These are phyloP conservation scores for Drosophila kokeensis DNA, from an alignment of 2,888 invertebrate genomes.

Conservation along the genomic window DNA sequence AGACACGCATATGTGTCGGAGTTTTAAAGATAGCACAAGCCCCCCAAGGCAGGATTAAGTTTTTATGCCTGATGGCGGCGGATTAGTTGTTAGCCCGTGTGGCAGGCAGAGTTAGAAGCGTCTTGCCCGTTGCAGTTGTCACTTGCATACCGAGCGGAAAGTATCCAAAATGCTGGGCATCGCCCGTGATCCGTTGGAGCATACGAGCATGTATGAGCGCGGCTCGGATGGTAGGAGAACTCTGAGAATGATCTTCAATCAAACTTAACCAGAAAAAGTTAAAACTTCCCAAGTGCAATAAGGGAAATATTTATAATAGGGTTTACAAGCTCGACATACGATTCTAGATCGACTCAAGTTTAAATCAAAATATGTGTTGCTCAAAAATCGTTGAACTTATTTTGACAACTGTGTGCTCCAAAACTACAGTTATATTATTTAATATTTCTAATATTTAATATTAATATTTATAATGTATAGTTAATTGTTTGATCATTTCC, in stretches of 20 bases:
- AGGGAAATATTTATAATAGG: neutral
- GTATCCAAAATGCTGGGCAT: slow-evolving; percentile 83
- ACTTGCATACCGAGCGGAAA: slow-evolving; percentile 8
- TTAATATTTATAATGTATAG: too few relatives aligned
- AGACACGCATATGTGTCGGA: slow-evolving; percentile 53
- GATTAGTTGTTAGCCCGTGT: slow-evolving; percentile 50
- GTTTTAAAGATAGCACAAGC: slow-evolving; percentile 58
- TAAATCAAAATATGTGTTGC: neutral
- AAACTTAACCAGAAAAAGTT: neutral
- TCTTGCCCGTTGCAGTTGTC: slow-evolving; percentile 80
- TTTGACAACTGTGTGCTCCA: neutral
- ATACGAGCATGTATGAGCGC: slow-evolving; percentile 89
- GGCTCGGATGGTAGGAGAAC: slow-evolving; percentile 69
- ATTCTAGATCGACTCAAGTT: neutral
- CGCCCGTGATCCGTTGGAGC: slow-evolving; percentile 86
- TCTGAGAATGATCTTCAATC: slow-evolving; percentile 15
- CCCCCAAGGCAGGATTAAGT: slow-evolving; percentile 46
- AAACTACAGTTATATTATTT: neutral
- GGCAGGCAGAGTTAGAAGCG: slow-evolving; percentile 64
- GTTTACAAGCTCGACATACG: neutral
- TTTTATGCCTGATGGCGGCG: slow-evolving; percentile 28
- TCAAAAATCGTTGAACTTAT: neutral
- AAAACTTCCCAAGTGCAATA: neutral
- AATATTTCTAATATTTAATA: neutral
- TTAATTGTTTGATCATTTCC: neutral